Evolutionary conservation across 2,797 vertebrate genomes (phyloP), one percentile per base, ranked within the genome.

Genomic region (Siniperca scherzeri): DNA sequence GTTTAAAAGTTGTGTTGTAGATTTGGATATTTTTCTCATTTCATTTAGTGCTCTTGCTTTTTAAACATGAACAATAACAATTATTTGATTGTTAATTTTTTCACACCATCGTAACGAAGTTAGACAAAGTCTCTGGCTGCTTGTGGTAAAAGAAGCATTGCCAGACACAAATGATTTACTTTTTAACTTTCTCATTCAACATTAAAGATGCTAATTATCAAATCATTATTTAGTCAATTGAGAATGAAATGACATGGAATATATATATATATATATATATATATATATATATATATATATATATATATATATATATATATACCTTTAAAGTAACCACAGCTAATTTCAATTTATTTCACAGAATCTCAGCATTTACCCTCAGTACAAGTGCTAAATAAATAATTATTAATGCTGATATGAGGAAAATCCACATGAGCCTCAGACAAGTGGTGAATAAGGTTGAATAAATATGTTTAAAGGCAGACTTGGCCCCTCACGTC

Each of bases 401-500:
- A 52, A 27, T 40, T 2, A 53, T 52, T 71, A 16, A 36, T 17
- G 21, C 36, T 50, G 33, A 30, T 52, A 9, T 9, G 27, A 68
- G 16, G 13, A 65, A 57, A 65, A 60, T 50, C 25, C 19, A 57
- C 62, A 56, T 36, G 30, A 75, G 38, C 38, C 3, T 7, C 64
- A 55, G 44, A 61, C 30, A 61, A 56, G 48, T 14, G 12, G 4
- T 12, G 13, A 83, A 67, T 17, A 13, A 62, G 12, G 53, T 73
- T 61, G 67, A 77, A 70, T 27, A 57, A 60, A 74, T 40, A 33
- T 70, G 7, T 68, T 44, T 59, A 57, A 57, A 74, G 6, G 33
- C 44, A 81, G 62, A 46, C 52, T 38, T 44, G 44, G 17, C 53
- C 38, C 55, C 52, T 70, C 59, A 56, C 53, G 22, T 30, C 38